Percentiles rank a stretch among this genome's conserved stretches.
These are phyloP conservation scores for Ictalurus furcatus DNA, from an alignment of 2,113 vertebrate species.

Conservation along the genomic window DNA sequence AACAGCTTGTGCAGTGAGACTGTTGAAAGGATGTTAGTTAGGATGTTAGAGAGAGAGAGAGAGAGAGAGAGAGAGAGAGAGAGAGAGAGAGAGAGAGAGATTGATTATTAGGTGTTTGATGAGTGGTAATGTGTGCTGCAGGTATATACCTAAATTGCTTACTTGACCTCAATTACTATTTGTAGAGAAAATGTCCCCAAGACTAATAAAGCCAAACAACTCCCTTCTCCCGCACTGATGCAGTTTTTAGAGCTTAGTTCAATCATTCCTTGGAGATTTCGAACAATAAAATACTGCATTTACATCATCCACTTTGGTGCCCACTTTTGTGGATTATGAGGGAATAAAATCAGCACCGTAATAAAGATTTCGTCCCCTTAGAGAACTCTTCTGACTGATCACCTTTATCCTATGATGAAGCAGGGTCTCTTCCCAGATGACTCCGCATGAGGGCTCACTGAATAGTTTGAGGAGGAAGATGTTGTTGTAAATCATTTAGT, in stretches of 20 bases:
- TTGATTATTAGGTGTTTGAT: neutral
- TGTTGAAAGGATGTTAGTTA: neutral
- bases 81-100: neutral
- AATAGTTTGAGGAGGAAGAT: neutral
- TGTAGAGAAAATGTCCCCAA: neutral
- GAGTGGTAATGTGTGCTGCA: neutral
- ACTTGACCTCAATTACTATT: conserved; percentile 13
- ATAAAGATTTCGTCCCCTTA: neutral
- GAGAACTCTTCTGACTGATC: conserved; percentile 2
- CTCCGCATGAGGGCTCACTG: neutral
- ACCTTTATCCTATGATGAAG: neutral
- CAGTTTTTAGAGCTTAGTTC: neutral
- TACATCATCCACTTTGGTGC: neutral
- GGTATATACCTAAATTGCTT: neutral
- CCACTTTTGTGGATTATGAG: conserved; percentile 1
- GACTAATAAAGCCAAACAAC: conserved; percentile 13
- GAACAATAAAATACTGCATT: neutral
- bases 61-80: neutral
- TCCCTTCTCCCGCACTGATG: neutral
- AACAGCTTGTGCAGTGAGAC: neutral
- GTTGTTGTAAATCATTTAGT: neutral
- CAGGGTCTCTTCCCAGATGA: neutral
- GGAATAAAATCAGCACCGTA: conserved; percentile 1
- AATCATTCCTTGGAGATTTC: neutral
- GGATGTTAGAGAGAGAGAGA: neutral